Conservation (phyloP, 2,888 invertebrate species). For the Macrophya alboannulata region DNA sequence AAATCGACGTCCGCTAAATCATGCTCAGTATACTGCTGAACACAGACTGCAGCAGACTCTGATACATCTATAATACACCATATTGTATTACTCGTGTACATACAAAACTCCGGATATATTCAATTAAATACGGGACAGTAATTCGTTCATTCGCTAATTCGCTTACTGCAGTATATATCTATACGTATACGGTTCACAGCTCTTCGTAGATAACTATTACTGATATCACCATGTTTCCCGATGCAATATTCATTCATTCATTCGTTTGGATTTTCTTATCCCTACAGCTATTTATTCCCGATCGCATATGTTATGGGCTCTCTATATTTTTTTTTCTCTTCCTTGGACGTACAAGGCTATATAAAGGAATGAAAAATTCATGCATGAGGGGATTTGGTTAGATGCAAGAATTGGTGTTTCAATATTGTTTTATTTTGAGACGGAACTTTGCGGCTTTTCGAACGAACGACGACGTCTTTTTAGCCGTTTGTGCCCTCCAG, state of each 20-base stretch:
- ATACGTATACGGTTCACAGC: background rate
- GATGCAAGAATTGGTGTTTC: too few species aligned
- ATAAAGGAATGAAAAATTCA: too few species aligned
- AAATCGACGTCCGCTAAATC: background rate
- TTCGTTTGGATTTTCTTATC: background rate
- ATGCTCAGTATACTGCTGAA: too few species aligned
- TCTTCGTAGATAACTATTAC: slow-evolving; percentile 9
- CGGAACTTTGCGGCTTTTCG: too few species aligned
- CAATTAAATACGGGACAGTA: slow-evolving; percentile 41
- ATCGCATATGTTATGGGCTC: background rate
- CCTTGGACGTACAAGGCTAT: too few species aligned
- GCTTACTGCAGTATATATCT: slow-evolving; percentile 4
- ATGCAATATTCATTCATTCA: background rate
- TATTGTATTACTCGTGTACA: slow-evolving; percentile 4
- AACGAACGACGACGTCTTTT: too few species aligned
- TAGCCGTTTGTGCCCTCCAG: too few species aligned
- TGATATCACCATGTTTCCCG: background rate
- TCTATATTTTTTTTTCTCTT: too few species aligned
- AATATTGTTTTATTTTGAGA: too few species aligned
- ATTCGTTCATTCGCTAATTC: slow-evolving; percentile 47
- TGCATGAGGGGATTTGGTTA: too few species aligned
- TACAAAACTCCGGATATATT: slow-evolving; percentile 38
- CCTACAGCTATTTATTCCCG: background rate
- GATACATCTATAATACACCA: background rate
- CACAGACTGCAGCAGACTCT: background rate